Conservation (phyloP, 1,140 invertebrate species). For the Myzus persicae region DNA sequence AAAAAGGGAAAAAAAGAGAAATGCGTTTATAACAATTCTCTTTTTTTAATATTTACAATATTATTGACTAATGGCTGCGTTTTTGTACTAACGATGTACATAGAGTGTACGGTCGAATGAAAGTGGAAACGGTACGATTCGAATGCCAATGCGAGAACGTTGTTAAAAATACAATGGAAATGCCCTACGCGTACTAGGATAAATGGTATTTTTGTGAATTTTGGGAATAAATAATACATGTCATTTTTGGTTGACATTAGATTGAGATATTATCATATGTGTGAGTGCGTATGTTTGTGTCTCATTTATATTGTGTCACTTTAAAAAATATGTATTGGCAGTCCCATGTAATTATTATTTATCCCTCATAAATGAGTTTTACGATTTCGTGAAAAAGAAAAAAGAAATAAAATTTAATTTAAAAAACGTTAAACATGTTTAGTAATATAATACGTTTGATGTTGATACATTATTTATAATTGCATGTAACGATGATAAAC, state of each 20-base stretch:
- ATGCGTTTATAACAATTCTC: background rate
- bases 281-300: no score
- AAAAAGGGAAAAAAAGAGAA: background rate
- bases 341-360: no score
- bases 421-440: no score
- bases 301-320: no score
- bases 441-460: no score
- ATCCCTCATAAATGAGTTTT: no score
- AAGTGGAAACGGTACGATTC: background rate
- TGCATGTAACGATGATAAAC: background rate
- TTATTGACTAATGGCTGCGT: background rate
- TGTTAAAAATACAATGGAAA: background rate
- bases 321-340: no score
- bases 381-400: no score
- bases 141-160: background rate
- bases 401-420: no score
- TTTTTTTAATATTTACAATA: slow-evolving; percentile 22
- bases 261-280: no score
- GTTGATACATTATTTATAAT: background rate
- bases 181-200: background rate
- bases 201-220: background rate
- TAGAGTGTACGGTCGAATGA: background rate
- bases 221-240: background rate
- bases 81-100: background rate
- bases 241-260: no score